Conservation (phyloP, 2,113 vertebrate genomes). For the Sorex fumeus region DNA sequence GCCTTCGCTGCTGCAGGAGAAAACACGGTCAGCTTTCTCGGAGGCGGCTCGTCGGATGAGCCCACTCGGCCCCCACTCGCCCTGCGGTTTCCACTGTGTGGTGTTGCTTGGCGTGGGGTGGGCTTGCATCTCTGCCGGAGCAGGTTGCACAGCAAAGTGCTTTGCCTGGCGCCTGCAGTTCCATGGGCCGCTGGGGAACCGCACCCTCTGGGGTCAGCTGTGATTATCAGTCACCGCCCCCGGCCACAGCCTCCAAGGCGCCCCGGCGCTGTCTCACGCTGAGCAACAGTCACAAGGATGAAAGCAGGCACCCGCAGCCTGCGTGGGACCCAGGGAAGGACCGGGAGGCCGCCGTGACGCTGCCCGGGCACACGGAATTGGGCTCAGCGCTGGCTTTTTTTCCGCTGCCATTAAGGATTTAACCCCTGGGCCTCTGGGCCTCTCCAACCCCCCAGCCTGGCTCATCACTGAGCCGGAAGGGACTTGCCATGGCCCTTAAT, state of each 20-base stretch:
- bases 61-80: neutral
- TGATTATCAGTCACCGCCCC: too few species aligned
- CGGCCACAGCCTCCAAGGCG: fast-evolving
- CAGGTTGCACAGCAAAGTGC: neutral
- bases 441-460: neutral
- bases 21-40: too few species aligned
- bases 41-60: too few species aligned
- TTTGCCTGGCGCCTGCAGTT: neutral
- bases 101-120: neutral
- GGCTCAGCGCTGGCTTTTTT: neutral
- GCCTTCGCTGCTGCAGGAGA: neutral
- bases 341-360: too few species aligned
- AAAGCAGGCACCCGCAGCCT: neutral
- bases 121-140: neutral
- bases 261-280: neutral
- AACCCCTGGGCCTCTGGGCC: too few species aligned
- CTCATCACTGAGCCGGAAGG: constrained; percentile 33
- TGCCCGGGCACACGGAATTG: neutral
- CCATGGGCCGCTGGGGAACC: neutral
- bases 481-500: constrained; percentile 67
- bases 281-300: neutral
- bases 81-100: neutral
- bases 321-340: too few species aligned
- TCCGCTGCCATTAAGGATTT: neutral
- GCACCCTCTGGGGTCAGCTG: fast-evolving